These are phyloP conservation scores for Lophotis ruficrista DNA, from an alignment of 2,113 vertebrate species.

Conservation along the genomic window DNA sequence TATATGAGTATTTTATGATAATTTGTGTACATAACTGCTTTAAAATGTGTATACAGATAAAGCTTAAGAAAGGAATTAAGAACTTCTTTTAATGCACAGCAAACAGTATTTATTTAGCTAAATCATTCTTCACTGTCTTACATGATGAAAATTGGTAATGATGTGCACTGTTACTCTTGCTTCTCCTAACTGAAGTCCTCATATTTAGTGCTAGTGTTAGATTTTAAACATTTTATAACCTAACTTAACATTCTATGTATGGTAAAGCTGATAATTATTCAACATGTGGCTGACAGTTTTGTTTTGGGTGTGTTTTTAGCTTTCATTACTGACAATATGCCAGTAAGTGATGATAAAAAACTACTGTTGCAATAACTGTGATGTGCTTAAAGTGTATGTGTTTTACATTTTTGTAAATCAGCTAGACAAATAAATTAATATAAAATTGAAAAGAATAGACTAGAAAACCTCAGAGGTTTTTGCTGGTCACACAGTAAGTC, in stretches of 20 bases:
- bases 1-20: neutral
- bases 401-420: neutral
- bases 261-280: neutral
- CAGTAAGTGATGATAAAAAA: neutral
- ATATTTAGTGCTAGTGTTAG: neutral
- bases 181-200: neutral
- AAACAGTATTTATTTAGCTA: neutral
- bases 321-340: neutral
- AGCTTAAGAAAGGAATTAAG: neutral
- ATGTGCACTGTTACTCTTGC: neutral
- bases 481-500: neutral
- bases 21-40: neutral
- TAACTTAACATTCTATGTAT: neutral
- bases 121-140: neutral
- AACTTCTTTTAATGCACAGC: neutral
- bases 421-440: neutral
- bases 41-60: neutral
- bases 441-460: neutral
- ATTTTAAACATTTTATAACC: neutral
- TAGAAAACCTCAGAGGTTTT: neutral
- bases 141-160: fast-evolving
- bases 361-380: neutral
- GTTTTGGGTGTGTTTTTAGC: neutral
- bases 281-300: neutral
- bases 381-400: neutral